phyloP scores from a whole-genome alignment of 2,113 vertebrate genomes.

The Dromiciops gliroides region DNA sequence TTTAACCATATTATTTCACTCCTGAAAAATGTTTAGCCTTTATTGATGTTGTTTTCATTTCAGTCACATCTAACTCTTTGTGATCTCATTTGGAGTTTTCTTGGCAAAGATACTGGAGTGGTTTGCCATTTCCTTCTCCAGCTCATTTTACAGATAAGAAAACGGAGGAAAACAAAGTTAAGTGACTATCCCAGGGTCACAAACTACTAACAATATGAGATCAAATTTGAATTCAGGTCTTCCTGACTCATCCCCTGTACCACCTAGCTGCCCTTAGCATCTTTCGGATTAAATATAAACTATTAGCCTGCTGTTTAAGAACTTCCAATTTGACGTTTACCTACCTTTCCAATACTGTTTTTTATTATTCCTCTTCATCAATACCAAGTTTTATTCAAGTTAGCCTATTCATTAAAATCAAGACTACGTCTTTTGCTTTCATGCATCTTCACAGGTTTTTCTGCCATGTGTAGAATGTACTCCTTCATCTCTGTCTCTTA shows the following conservation, averaged over 20 bases:
- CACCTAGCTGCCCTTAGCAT: neutral
- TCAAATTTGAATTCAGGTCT: neutral
- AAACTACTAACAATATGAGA: neutral
- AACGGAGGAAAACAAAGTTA: conserved; percentile 23
- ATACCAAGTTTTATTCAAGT: neutral
- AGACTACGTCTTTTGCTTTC: neutral
- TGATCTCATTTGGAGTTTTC: too few relatives aligned
- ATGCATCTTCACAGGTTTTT: neutral
- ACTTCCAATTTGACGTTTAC: neutral
- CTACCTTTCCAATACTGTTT: neutral
- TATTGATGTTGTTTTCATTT: too few relatives aligned
- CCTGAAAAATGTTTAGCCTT: neutral
- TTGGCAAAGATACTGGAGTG: too few relatives aligned
- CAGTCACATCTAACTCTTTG: too few relatives aligned
- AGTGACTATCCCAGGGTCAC: neutral
- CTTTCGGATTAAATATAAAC: neutral
- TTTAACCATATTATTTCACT: neutral
- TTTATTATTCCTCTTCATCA: neutral
- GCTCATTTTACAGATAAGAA: neutral
- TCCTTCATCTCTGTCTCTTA: too few relatives aligned
- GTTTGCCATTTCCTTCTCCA: neutral
- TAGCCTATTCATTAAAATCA: neutral
- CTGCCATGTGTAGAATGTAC: neutral
- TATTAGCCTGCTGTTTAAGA: neutral
- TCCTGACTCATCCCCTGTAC: neutral